These are phyloP conservation scores for Brachyptera risi DNA, from an alignment of 2,888 invertebrate species.

Conservation along the genomic window DNA sequence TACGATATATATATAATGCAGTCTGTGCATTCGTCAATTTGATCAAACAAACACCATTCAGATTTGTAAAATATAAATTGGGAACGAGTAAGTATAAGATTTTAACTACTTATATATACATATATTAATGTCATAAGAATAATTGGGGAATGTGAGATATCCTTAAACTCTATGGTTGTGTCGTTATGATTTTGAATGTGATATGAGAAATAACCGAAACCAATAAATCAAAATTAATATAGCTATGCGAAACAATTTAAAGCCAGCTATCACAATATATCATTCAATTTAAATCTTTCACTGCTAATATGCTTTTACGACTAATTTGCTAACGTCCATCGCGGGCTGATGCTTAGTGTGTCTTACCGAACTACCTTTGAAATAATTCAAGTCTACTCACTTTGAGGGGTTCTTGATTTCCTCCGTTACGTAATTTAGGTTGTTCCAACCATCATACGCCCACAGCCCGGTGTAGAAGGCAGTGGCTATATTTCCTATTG, in stretches of 20 bases:
- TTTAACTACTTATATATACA: background rate
- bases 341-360: background rate
- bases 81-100: background rate
- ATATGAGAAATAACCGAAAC: background rate
- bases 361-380: conserved; percentile 3
- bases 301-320: background rate
- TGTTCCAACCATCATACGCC: conserved; percentile 98
- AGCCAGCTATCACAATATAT: background rate
- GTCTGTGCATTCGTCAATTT: background rate
- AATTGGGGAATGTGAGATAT: conserved; percentile 2
- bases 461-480: conserved; percentile 93
- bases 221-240: background rate
- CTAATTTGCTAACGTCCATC: background rate
- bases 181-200: background rate
- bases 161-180: background rate
- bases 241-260: conserved; percentile 10
- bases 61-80: background rate
- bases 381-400: conserved; percentile 49
- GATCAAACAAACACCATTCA: no score
- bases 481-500: conserved; percentile 81
- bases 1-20: background rate
- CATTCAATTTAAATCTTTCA: background rate
- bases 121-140: background rate
- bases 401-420: conserved; percentile 95
- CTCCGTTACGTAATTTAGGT: conserved; percentile 98